A percentile compares a stretch with the other conserved stretches of the same genome.
phyloP scores from a whole-genome alignment of 2,797 vertebrate genomes.

The Lagodon rhomboides region DNA sequence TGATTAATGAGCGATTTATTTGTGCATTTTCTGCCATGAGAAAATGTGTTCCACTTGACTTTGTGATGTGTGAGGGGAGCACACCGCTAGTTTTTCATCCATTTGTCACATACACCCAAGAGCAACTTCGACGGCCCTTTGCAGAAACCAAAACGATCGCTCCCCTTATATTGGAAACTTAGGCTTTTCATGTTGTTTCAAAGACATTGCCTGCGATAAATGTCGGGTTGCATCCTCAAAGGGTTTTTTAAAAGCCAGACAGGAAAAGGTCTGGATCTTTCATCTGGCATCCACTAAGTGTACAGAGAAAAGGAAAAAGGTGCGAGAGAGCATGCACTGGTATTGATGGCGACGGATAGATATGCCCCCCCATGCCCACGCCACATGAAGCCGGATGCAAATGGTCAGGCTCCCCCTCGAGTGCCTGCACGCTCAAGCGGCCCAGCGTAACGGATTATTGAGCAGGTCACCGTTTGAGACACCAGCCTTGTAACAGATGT shows the following conservation, averaged over 20 bases:
- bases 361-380: background rate
- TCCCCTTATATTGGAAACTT: slow-evolving; percentile 40
- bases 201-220: slow-evolving; percentile 74
- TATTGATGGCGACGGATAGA: slow-evolving; percentile 60
- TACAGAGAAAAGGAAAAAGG: slow-evolving; percentile 64
- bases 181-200: slow-evolving; percentile 78
- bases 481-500: background rate
- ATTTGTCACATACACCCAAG: slow-evolving; percentile 22
- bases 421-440: slow-evolving; percentile 28
- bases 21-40: slow-evolving; percentile 1
- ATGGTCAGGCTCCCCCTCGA: slow-evolving; percentile 48
- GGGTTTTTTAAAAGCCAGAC: slow-evolving; percentile 67
- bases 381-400: slow-evolving; percentile 57
- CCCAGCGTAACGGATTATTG: slow-evolving; percentile 37
- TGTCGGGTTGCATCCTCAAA: slow-evolving; percentile 72
- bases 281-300: slow-evolving; percentile 69
- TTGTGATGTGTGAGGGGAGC: slow-evolving; percentile 6
- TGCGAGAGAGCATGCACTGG: slow-evolving; percentile 45
- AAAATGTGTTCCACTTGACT: background rate
- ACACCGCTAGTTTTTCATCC: background rate
- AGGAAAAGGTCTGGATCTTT: slow-evolving; percentile 75
- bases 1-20: slow-evolving; percentile 14
- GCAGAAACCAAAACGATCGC: slow-evolving; percentile 20
- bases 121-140: slow-evolving; percentile 25
- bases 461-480: slow-evolving; percentile 31